Evolutionary conservation across 2,113 vertebrate species (phyloP), one percentile per base, ranked within the genome.

Genomic region (Tapirus terrestris): DNA sequence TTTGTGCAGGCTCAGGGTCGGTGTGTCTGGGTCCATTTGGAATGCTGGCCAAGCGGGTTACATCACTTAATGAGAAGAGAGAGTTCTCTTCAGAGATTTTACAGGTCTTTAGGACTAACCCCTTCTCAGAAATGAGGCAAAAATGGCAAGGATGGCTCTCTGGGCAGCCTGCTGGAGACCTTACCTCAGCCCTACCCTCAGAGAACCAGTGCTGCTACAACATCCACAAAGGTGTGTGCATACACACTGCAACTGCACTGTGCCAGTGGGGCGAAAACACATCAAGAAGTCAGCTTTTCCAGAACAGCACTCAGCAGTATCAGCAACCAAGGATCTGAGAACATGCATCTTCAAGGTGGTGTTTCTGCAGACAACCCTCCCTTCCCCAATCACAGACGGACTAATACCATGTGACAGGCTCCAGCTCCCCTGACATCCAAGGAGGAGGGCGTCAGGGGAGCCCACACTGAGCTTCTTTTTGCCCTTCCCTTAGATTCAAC

Each of bases 71-170:
- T 56, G 60, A 61, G 91, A 91, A 61, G 70, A 84, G 68, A 77
- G 48, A 25, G n/a, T 33, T 89, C 56, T 82, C 72, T 56, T 75
- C 13, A 36, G 68, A 76, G 81, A 20, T 31, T 45, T 61, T 58
- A 82, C 18, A 87, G 53, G 58, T 72, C 45, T 65, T 80, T 33
- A 84, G 70, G 60, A 70, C 60, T 87, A 67, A 83, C 84, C 14
- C 89, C 84, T 84, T 93, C 73, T 93, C 94, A 93, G 93, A 93
- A 94, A 95, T 53, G 70, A 92, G 75, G 96, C 23, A 65, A 83
- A 92, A 81, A 76, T 61, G 86, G 91, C 43, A 91, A 79, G 58
- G 73, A 29, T 5, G 23, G 79, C 63, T 77, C 33, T 73, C 87
- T 58, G n/a, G 73, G 88, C 68, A 96, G 65, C 53, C 81, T 79